These are phyloP conservation scores for Drosophila fulvimacula DNA, from an alignment of 2,888 invertebrate genomes.

Conservation along the genomic window DNA sequence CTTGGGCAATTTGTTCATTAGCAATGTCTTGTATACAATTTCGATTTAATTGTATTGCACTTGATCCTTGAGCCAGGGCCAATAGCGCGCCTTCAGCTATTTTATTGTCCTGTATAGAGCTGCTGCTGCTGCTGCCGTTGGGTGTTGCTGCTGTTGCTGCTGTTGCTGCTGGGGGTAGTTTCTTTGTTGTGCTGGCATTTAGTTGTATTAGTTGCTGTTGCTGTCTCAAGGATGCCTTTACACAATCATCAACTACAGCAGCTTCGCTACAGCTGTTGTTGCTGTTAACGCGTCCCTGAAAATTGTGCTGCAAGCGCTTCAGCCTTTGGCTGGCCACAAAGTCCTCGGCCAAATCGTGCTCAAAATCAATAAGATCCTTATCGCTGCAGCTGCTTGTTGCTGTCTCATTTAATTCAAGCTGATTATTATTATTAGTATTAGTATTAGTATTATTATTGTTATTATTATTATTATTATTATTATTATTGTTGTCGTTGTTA, in stretches of 20 bases:
- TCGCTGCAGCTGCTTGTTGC: constrained; percentile 50
- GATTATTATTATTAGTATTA: too few species aligned
- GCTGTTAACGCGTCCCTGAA: constrained; percentile 79
- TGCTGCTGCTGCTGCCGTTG: constrained; percentile 13
- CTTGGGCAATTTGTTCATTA: constrained; percentile 46
- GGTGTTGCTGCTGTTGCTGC: not conserved
- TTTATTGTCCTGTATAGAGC: constrained; percentile 49
- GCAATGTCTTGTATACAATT: constrained; percentile 59
- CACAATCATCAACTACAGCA: constrained; percentile 59
- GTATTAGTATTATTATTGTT: too few species aligned
- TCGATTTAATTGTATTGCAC: constrained; percentile 70
- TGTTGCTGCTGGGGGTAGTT: constrained; percentile 60
- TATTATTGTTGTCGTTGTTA: too few species aligned
- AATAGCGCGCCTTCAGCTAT: constrained; percentile 29
- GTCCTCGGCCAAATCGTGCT: constrained; percentile 63
- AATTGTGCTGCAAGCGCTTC: constrained; percentile 85
- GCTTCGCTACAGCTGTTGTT: constrained; percentile 47
- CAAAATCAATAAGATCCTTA: constrained; percentile 75
- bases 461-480: too few species aligned
- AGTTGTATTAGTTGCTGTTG: constrained; percentile 36
- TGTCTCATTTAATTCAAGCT: not conserved
- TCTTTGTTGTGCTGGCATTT: constrained; percentile 61
- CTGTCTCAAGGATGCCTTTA: constrained; percentile 73
- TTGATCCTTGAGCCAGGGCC: constrained; percentile 46
- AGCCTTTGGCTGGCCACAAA: constrained; percentile 85